A percentile compares a stretch with the other conserved stretches of the same genome.
Conservation (phyloP, 2,888 invertebrate species). For the Cylindroiulus punctatus region DNA sequence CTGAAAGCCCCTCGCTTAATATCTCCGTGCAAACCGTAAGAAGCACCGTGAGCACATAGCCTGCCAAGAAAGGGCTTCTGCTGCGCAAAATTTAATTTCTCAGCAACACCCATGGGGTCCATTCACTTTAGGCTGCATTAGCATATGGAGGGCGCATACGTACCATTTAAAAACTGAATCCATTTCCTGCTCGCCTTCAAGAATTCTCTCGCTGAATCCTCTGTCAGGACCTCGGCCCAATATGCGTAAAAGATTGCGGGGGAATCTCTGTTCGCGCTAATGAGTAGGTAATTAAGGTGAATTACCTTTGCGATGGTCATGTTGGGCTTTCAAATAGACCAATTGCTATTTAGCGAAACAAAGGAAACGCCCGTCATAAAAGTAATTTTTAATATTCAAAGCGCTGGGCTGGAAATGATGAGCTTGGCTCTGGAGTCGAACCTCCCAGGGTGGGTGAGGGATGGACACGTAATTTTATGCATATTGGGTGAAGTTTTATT, state of each 20-base stretch:
- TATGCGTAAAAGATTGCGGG: slow-evolving; percentile 49
- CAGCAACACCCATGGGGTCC: slow-evolving; percentile 44
- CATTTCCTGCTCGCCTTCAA: slow-evolving; percentile 31
- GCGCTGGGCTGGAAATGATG: not conserved
- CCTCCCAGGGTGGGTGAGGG: not conserved
- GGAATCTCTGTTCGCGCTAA: slow-evolving; percentile 53
- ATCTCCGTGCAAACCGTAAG: slow-evolving; percentile 8
- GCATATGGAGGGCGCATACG: slow-evolving; percentile 44
- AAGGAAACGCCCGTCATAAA: slow-evolving; percentile 55
- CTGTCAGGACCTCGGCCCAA: not conserved
- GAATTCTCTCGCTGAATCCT: not conserved
- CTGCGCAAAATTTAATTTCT: slow-evolving; percentile 51
- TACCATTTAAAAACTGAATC: slow-evolving; percentile 44
- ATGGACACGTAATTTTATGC: not conserved
- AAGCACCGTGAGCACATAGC: not conserved
- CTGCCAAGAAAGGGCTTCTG: slow-evolving; percentile 50
- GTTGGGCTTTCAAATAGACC: slow-evolving; percentile 50
- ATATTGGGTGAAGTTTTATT: too few species aligned
- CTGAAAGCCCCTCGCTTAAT: slow-evolving; percentile 18
- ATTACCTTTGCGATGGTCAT: slow-evolving; percentile 52
- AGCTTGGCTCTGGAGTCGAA: not conserved
- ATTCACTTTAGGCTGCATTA: slow-evolving; percentile 49
- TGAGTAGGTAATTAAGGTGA: slow-evolving; percentile 55
- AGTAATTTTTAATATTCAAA: slow-evolving; percentile 46
- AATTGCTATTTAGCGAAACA: slow-evolving; percentile 46